Base-by-base conservation (phyloP, 2,113 vertebrate genomes). In the Talpa occidentalis region DNA sequence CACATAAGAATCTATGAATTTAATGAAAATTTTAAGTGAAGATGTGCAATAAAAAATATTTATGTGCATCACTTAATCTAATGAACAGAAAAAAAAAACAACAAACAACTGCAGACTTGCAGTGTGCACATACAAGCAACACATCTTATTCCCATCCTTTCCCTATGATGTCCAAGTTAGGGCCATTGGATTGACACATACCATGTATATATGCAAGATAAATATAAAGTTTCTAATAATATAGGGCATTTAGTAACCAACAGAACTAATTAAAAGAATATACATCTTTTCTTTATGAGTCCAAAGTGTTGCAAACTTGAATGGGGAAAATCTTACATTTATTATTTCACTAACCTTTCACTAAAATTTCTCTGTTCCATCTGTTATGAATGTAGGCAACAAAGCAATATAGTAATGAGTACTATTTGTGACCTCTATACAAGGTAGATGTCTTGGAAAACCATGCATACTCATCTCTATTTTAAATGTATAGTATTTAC, bases 1-100 rank as follows among this genome's bases (percentile, higher is more conserved):
- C 97, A 98, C 96, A 98, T 94, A 97, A 96, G 90, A 77, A 90
- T 94, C 93, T 98, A 96, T 83, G 96, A 92, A 97, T 92, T 96
- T 95, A 91, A 96, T 95, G 78, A 96, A 97, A 97, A 97, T 64
- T 74, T 95, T 96, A 78, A 86, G 35, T 11, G 88, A 82, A 88
- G 67, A 95, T 81, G 42, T 72, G 24, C 0, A 0, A 66, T 32
- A 16, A 95, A 91, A 95, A 96, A 59, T 84, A 90, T 92, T 79
- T 84, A 92, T 74, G 28, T 95, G 16, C 30, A 95, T 94, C 17
- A 72, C 42, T 94, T 82, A 88, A 83, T 93, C 83, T 93, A 87
- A 59, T 76, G 76, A 94, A 64, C 32, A 77, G 56, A 67, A 73
- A 32, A 79, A 92, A 90, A 74, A 16, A 76, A 52, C 9, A 44